Conservation (phyloP, 1,140 invertebrate species). For the Leptinotarsa undecemlineata region DNA sequence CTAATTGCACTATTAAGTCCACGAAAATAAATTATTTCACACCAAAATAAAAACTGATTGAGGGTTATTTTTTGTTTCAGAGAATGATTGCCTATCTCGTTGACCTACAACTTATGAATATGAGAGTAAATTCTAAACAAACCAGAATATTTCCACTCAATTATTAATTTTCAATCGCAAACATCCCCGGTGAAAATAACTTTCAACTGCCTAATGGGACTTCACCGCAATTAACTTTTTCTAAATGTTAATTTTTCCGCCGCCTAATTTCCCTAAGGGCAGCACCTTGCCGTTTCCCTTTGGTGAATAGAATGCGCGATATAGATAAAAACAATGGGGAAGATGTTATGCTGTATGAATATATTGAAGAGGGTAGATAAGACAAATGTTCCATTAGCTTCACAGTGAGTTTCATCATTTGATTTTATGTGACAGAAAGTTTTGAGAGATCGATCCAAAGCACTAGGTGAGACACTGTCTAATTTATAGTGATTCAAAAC, state of each 20-base stretch:
- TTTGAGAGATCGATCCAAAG: too few species aligned
- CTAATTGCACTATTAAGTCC: too few species aligned
- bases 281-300: constrained; percentile 21
- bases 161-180: constrained; percentile 21
- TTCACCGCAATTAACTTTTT: constrained; percentile 22
- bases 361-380: constrained; percentile 23
- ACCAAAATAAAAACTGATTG: too few species aligned
- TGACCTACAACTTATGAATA: too few species aligned
- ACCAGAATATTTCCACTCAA: constrained; percentile 1
- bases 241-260: constrained; percentile 24
- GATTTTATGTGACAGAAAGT: not conserved
- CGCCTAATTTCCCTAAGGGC: constrained; percentile 22
- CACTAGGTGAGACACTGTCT: too few species aligned
- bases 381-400: not conserved
- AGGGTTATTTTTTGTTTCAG: too few species aligned
- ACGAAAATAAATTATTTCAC: too few species aligned
- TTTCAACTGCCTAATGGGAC: constrained; percentile 1
- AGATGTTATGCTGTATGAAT: constrained; percentile 19
- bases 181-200: not conserved
- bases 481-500: too few species aligned
- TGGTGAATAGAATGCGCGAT: constrained; percentile 19
- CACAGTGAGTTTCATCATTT: not conserved
- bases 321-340: constrained; percentile 25
- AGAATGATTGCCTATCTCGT: too few species aligned
- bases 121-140: too few species aligned